Percentiles rank a stretch among this genome's conserved stretches.
Evolutionary conservation across 1,140 invertebrate genomes (phyloP).

Genomic region (Latrodectus geometricus): DNA sequence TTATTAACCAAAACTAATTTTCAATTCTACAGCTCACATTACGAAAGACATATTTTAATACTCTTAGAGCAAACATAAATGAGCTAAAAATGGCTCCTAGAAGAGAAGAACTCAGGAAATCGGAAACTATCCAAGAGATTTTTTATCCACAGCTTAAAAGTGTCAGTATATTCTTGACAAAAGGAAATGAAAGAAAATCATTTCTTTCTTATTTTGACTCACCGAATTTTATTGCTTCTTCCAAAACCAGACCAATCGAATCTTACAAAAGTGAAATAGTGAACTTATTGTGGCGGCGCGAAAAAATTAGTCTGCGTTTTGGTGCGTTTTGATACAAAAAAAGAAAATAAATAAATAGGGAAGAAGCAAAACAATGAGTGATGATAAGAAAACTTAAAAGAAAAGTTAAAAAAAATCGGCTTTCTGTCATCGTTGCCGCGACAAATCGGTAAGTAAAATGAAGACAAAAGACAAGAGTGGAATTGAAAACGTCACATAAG

Average conservation of each 20-base stretch:
- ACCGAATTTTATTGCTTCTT: background rate
- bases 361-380: conserved; percentile 2
- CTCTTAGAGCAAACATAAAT: too few species aligned
- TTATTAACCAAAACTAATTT: too few species aligned
- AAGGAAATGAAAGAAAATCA: background rate
- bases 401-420: conserved; percentile 44
- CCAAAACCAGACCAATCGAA: background rate
- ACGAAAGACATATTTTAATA: too few species aligned
- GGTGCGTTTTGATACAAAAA: background rate
- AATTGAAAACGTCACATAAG: conserved; percentile 33
- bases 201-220: background rate
- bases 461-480: conserved; percentile 38
- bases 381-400: background rate
- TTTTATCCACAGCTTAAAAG: too few species aligned
- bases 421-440: conserved; percentile 34
- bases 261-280: background rate
- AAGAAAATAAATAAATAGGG: background rate
- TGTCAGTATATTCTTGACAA: too few species aligned
- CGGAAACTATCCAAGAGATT: too few species aligned
- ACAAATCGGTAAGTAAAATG: conserved; percentile 50
- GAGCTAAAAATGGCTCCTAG: too few species aligned
- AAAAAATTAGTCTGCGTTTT: background rate
- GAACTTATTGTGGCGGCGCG: background rate
- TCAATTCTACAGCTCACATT: too few species aligned
- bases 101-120: too few species aligned